Evolutionary conservation across 2,888 invertebrate species (phyloP).

Genomic region (Ophioninae sp.): DNA sequence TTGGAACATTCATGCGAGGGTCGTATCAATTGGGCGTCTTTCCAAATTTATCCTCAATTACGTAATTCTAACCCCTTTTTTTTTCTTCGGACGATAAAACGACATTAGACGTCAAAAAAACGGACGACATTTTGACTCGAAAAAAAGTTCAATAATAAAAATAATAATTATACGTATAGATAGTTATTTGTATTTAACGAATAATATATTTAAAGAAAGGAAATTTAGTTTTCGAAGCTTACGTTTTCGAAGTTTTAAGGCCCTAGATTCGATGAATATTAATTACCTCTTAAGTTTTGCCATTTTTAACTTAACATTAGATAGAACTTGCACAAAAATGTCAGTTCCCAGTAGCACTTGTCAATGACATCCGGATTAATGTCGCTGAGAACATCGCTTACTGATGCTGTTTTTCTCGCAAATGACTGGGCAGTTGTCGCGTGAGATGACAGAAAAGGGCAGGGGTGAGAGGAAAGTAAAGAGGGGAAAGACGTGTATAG

Average conservation of each 20-base stretch:
- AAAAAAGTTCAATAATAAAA: neutral
- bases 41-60: neutral
- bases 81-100: neutral
- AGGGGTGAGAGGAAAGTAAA: neutral
- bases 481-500: neutral
- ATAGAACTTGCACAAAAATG: neutral
- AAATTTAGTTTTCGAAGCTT: neutral
- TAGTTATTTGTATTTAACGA: no score
- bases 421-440: slow-evolving; percentile 44
- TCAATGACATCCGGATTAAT: neutral
- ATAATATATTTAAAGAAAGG: no score
- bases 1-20: neutral
- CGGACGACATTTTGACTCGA: neutral
- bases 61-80: neutral
- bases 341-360: neutral
- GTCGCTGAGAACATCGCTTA: neutral
- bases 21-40: neutral
- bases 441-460: neutral
- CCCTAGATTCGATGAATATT: neutral
- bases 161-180: neutral
- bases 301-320: neutral
- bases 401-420: slow-evolving; percentile 11
- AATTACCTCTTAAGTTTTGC: neutral
- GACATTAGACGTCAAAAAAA: neutral
- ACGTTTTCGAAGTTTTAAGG: no score